Percentiles rank a stretch among this genome's conserved stretches.
phyloP scores from a whole-genome alignment of 2,888 invertebrate species.

The Stegana nigrithorax region DNA sequence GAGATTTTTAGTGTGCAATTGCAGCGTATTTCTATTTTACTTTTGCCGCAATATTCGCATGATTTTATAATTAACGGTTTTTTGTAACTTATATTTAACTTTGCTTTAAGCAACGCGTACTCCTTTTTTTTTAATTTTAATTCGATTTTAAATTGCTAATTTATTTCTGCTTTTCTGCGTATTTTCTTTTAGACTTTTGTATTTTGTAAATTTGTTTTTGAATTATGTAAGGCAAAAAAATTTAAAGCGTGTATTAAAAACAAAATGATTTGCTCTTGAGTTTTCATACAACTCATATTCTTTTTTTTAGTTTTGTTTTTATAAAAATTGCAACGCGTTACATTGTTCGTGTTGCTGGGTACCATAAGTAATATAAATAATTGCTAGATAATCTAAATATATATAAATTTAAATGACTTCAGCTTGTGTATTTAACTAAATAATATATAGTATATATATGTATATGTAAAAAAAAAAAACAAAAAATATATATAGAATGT shows the following conservation, averaged over 20 bases:
- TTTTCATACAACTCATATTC: not conserved
- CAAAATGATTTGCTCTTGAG: not conserved
- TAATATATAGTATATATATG: not conserved
- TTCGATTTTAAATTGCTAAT: not conserved
- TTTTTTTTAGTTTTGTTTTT: not conserved
- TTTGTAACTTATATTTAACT: not conserved
- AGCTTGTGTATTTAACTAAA: not conserved
- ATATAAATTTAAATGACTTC: not conserved
- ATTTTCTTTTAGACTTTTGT: not conserved
- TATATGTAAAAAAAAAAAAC: not conserved
- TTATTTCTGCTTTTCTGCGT: not conserved
- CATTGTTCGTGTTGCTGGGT: not conserved
- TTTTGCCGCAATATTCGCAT: not conserved
- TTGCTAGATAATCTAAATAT: not conserved
- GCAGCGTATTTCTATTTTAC: not conserved
- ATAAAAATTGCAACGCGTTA: too few relatives aligned
- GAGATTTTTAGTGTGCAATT: not conserved
- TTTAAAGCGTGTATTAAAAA: not conserved
- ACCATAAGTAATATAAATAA: not conserved
- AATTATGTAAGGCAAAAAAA: not conserved
- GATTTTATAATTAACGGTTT: not conserved
- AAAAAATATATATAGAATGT: not conserved
- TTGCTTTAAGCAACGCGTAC: conserved; percentile 1
- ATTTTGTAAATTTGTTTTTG: not conserved
- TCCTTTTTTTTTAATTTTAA: not conserved